Evolutionary conservation across 2,888 invertebrate species (phyloP), one percentile per base, ranked within the genome.

Genomic region (Ecliptopera silaceata): DNA sequence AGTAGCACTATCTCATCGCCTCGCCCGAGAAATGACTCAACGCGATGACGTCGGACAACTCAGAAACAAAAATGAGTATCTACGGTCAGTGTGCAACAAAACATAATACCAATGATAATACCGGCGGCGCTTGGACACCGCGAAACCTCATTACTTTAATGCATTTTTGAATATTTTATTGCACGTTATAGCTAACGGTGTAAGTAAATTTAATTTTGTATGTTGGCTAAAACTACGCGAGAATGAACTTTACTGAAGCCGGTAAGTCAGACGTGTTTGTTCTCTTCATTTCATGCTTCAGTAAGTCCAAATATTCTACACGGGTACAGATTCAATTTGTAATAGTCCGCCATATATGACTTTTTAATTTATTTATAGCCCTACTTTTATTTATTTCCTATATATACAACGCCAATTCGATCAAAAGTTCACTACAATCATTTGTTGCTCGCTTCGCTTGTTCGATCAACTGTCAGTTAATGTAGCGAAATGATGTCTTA

Each of bases 11-110:
- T 70, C 70, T 72, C 64, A 71, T 66, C 72, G 66, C 70, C 69
- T 64, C 68, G 64, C 66, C 64, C 63, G 65, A 22, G 58, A 67
- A 68, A 69, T 84, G 84, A 86, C 74, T 84, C 78, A 81, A 64
- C 32, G 60, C 41, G 66, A 69, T 80, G 79, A 81, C 79, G 79
- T 74, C 68, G 52, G 36, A 59, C 39, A 48, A 48, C 39, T 39
- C 39, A 4, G 31, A 48, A 49, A 68, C 66, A 65, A 69, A 65
- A 70, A 20, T 12, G 51, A 46, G 52, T 47, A 22, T 26, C 26
- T 26, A 50, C 43, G 13, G 31, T 34, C 20, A 51, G 41, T 38
- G 26, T 57, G 43, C 39, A 49, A 59, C 47, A 46, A 49, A 58
- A 59, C 45, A 26, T 50, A 36, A 43, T 56, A 59, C 56, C 60